Evolutionary conservation across 2,888 invertebrate species (phyloP).

Genomic region (Camptogramma bilineatum): DNA sequence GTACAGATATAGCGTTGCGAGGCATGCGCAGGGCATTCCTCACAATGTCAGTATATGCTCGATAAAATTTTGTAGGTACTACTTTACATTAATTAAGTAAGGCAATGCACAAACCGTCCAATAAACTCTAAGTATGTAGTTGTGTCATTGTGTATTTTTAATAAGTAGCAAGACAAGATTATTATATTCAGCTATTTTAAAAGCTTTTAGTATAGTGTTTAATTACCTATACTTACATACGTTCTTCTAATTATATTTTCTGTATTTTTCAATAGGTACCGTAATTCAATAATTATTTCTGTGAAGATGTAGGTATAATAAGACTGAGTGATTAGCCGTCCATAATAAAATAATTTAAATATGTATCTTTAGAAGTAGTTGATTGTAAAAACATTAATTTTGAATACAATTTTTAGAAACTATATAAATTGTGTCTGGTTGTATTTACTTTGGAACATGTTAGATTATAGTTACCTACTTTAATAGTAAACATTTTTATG

Average conservation of each 20-base stretch:
- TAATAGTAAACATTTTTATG: too few species aligned
- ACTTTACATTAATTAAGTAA: not conserved
- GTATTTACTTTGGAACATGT: too few species aligned
- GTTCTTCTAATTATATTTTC: not conserved
- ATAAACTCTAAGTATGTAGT: not conserved
- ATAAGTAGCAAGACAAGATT: too few species aligned
- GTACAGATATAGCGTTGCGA: too few species aligned
- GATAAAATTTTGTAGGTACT: not conserved
- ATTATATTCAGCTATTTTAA: too few species aligned
- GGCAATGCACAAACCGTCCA: not conserved
- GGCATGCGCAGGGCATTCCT: too few species aligned
- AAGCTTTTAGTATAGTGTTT: too few species aligned
- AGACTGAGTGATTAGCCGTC: constrained; percentile 19
- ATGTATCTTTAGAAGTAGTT: not conserved
- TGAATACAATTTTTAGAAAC: constrained; percentile 8
- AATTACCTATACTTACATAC: too few species aligned
- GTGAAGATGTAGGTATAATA: constrained; percentile 4
- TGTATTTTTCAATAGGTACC: not conserved
- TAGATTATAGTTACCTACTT: too few species aligned
- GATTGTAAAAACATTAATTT: constrained; percentile 7
- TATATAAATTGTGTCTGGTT: not conserved
- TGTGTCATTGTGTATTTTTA: not conserved
- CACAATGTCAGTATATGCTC: too few species aligned
- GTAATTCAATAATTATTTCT: not conserved
- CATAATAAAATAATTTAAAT: not conserved